A percentile compares a stretch with the other conserved stretches of the same genome.
Evolutionary conservation across 2,888 invertebrate species (phyloP).

Genomic region (Lepetodrilus schrolli): DNA sequence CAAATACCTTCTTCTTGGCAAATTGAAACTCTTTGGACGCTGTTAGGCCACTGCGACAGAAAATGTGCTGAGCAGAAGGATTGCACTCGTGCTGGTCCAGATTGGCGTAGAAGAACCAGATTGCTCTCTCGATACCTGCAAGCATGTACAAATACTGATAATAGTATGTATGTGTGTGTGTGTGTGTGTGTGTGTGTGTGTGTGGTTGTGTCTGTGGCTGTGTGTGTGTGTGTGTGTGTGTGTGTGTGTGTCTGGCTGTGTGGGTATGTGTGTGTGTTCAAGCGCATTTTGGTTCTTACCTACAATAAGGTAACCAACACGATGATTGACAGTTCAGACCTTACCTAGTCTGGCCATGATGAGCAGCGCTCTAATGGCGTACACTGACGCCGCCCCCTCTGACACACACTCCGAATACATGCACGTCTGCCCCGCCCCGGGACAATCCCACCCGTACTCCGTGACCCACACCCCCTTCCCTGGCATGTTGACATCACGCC

Average conservation of each 20-base stretch:
- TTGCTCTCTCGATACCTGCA: constrained; percentile 45
- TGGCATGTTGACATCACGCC: constrained; percentile 55
- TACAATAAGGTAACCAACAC: too few relatives aligned
- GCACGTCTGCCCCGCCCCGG: constrained; percentile 50
- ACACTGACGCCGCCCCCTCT: constrained; percentile 52
- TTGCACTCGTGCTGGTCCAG: constrained; percentile 34
- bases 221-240: too few relatives aligned
- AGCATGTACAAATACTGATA: background rate
- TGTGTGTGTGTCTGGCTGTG: too few relatives aligned
- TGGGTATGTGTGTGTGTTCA: too few relatives aligned
- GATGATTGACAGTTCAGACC: background rate
- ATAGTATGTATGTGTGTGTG: too few relatives aligned
- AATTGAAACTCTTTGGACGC: constrained; percentile 44
- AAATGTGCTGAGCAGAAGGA: constrained; percentile 38
- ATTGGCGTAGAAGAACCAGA: constrained; percentile 57
- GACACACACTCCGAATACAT: constrained; percentile 53
- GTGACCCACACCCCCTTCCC: constrained; percentile 58
- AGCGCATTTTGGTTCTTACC: too few relatives aligned
- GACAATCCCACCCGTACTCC: constrained; percentile 63
- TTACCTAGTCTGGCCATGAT: constrained; percentile 43
- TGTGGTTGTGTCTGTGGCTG: too few relatives aligned
- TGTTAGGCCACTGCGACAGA: constrained; percentile 54
- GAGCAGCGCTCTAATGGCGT: constrained; percentile 53
- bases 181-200: too few relatives aligned
- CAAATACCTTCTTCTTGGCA: constrained; percentile 50